Base-by-base conservation (phyloP, 2,113 vertebrate genomes). In the Zosterops hypoxanthus region DNA sequence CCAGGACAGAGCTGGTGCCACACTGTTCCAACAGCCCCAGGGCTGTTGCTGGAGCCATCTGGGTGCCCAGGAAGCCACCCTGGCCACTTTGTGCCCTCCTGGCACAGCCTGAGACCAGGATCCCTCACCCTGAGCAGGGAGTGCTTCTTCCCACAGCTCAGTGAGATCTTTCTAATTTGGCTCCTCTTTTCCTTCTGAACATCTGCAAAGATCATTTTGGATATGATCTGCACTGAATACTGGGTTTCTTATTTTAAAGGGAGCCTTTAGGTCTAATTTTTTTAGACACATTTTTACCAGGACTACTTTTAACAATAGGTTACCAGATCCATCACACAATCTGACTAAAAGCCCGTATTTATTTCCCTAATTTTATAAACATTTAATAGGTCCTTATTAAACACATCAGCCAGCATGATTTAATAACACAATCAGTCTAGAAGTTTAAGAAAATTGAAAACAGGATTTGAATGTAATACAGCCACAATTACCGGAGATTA, bases 401-500 rank as follows among this genome's bases (percentile, higher is more conserved):
- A 98, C 98, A 98, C 98, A 98, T 98, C 98, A 98, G 98, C 98
- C 99, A 99, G 99, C 98, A 98, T 98, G 98, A 99, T 99, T 99
- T 98, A 99, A 99, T 99, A 99, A 99, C 98, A 99, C 99, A 99
- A 99, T 99, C 99, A 99, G 98, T 98, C 98, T 98, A 98, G 98
- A 99, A 98, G 98, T 98, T 99, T 98, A 98, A 98, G 98, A 98
- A 99, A 99, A 99, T 99, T 98, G 98, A 99, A 99, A 99, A 98
- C 99, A 99, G 99, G 97, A 98, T 97, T 98, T 98, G 98, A 98
- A 98, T 98, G 98, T 99, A 98, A 99, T 98, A 98, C 98, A 98
- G 98, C 98, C 98, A 98, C 99, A 99, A 99, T 99, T 99, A 99
- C 98, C 98, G 98, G 97, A 99, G 98, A 99, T 99, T 99, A 99